Base-by-base conservation (phyloP, 1,140 invertebrate genomes). In the Leptopilina clavipes region DNA sequence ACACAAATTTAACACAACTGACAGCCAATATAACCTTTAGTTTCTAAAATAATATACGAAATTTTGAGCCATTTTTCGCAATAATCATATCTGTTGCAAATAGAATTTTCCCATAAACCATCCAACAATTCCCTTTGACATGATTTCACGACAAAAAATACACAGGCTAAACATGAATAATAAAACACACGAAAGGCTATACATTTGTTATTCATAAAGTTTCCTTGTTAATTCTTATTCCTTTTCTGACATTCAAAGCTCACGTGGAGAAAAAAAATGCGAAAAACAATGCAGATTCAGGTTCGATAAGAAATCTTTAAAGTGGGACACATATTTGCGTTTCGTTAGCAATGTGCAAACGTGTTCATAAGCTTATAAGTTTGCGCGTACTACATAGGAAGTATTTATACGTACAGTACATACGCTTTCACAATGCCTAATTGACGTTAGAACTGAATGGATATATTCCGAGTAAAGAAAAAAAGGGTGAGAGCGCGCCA, bases 381-480 rank as follows among this genome's bases (percentile, higher is more conserved):
- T n/a, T 40, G 59, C 59, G 25, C 22, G 22, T 65, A 12, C 59
- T 37, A 40, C 9, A 31, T 40, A n/a, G 22, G 56, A 59, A 59
- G 56, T 40, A 40, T 40, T 0, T n/a, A 45, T 17, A 17, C 31
- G 14, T 65, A n/a, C n/a, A n/a, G 25, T 31, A 5, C 5, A 22
- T n/a, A 12, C 25, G 12, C 79, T 80, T 80, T 80, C 79, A 78
- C 76, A 78, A 71, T 44, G 37, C 12, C 19, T 48, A 48, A 80
- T 78, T 75, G 78, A 77, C 73, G 44, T 43, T 31, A 54, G n/a
- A 48, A 19, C 18, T 72, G 18, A 56, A 54, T 17, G 18, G 19
- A 22, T n/a, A 71, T 19, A 71, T 80, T 73, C 71, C 45, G 37
- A 45, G 76, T n/a, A 71, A 78, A 45, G 19, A 45, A 73, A 56